These are phyloP conservation scores for Allobates femoralis DNA, from an alignment of 2,797 vertebrate species.

Conservation along the genomic window DNA sequence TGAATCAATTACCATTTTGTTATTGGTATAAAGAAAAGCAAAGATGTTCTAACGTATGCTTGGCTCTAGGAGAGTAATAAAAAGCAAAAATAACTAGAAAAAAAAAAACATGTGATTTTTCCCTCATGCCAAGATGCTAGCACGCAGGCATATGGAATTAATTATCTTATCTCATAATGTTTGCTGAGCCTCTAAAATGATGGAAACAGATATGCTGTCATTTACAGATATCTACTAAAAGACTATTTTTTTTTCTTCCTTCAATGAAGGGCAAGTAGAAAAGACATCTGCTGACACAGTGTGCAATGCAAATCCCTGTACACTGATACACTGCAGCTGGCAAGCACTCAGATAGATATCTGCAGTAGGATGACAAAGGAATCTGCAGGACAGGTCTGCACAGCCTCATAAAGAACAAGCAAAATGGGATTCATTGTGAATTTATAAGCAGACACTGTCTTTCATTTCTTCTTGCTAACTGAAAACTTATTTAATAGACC, in stretches of 20 bases:
- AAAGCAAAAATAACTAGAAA: not conserved
- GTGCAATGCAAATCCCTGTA: constrained; percentile 40
- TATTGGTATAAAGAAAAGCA: constrained; percentile 60
- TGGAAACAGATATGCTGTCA: constrained; percentile 61
- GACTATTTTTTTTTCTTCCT: constrained; percentile 30
- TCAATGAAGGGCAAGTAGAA: constrained; percentile 11
- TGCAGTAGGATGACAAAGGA: constrained; percentile 22
- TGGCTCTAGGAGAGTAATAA: constrained; percentile 57
- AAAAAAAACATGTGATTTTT: constrained; percentile 18
- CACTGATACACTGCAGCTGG: constrained; percentile 14
- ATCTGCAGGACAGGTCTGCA: constrained; percentile 27
- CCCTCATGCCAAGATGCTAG: constrained; percentile 64
- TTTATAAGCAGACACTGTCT: constrained; percentile 23
- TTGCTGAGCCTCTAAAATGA: constrained; percentile 67
- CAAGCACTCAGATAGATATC: not conserved
- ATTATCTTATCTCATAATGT: constrained; percentile 65
- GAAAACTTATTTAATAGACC: not conserved
- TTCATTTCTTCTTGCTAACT: constrained; percentile 32
- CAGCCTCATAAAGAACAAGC: not conserved
- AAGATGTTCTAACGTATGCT: constrained; percentile 7
- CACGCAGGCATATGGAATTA: constrained; percentile 69
- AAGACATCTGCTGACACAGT: constrained; percentile 60
- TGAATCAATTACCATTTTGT: constrained; percentile 40
- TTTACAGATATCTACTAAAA: constrained; percentile 43
- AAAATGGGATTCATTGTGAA: constrained; percentile 23